These are phyloP conservation scores for Alectura lathami DNA, from an alignment of 2,113 vertebrate species.

Conservation along the genomic window DNA sequence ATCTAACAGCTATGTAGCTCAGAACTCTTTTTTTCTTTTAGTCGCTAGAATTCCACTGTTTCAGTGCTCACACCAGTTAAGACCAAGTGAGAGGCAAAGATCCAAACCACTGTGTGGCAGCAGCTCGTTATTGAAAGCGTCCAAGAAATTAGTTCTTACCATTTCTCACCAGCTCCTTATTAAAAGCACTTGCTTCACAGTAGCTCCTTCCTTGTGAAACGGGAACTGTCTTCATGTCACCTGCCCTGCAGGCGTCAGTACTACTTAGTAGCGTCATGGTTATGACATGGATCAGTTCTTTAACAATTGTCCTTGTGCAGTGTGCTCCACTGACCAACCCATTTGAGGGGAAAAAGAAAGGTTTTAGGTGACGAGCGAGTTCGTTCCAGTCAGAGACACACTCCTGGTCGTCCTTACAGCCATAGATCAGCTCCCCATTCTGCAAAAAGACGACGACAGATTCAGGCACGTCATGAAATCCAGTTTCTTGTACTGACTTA, in stretches of 20 bases:
- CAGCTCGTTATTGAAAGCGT: not conserved
- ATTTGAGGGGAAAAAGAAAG: slow-evolving; percentile 88
- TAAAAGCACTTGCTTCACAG: slow-evolving; percentile 90
- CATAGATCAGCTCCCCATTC: slow-evolving; percentile 94
- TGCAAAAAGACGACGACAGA: slow-evolving; percentile 47
- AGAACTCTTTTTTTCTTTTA: not conserved
- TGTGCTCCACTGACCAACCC: slow-evolving; percentile 82
- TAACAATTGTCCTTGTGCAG: slow-evolving; percentile 83
- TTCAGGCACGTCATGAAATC: not conserved
- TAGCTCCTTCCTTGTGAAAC: slow-evolving; percentile 78
- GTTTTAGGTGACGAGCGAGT: slow-evolving; percentile 88
- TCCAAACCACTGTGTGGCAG: fast-evolving
- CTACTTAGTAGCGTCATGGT: slow-evolving; percentile 84
- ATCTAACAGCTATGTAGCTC: not conserved
- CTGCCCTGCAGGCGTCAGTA: slow-evolving; percentile 77
- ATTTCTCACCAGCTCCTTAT: slow-evolving; percentile 81
- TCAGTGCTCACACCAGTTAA: not conserved
- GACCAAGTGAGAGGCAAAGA: not conserved
- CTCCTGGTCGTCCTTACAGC: slow-evolving; percentile 88
- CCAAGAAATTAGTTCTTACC: slow-evolving; percentile 73
- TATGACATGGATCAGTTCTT: slow-evolving; percentile 91
- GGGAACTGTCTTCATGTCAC: slow-evolving; percentile 73
- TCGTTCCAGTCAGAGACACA: slow-evolving; percentile 82
- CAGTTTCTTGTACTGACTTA: not conserved
- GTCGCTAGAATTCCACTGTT: not conserved